These are phyloP conservation scores for Enoplolaimus lenunculus DNA, from an alignment of 2,888 invertebrate genomes.

Conservation along the genomic window DNA sequence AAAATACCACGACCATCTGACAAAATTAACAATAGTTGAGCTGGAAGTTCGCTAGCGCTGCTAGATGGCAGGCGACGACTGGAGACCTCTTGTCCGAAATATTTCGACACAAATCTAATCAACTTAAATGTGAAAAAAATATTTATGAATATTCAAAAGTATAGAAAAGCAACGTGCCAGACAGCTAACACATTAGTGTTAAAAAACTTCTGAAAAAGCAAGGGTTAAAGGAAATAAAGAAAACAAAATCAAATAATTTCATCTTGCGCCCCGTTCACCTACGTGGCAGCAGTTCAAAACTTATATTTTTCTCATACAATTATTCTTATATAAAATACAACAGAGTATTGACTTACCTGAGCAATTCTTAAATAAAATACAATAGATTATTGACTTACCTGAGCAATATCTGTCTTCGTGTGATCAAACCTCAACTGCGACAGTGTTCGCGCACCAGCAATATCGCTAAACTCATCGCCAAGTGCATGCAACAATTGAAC, in stretches of 20 bases:
- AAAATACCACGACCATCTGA: conserved; percentile 89
- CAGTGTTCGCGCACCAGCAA: conserved; percentile 57
- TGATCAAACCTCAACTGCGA: conserved; percentile 64
- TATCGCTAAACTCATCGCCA: conserved; percentile 68
- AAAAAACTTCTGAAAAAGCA: no score
- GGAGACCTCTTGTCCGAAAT: conserved; percentile 18
- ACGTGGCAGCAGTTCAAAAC: no score
- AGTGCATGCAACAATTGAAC: conserved; percentile 73
- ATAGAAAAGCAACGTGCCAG: no score
- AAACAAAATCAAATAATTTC: no score
- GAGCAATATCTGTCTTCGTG: conserved; percentile 68
- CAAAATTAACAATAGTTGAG: conserved; percentile 74
- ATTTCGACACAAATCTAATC: conserved; percentile 14
- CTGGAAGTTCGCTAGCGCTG: conserved; percentile 35
- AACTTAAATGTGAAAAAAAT: conserved; percentile 20
- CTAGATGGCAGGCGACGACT: not conserved
- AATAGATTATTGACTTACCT: no score
- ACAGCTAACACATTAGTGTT: no score
- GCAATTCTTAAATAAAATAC: no score
- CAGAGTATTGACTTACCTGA: no score
- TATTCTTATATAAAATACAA: no score
- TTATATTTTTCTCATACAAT: no score
- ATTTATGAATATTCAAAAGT: not conserved
- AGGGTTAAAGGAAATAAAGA: no score
- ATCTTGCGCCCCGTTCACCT: no score